Conservation (phyloP, 2,797 vertebrate species). For the Acestrorhynchus altus region DNA sequence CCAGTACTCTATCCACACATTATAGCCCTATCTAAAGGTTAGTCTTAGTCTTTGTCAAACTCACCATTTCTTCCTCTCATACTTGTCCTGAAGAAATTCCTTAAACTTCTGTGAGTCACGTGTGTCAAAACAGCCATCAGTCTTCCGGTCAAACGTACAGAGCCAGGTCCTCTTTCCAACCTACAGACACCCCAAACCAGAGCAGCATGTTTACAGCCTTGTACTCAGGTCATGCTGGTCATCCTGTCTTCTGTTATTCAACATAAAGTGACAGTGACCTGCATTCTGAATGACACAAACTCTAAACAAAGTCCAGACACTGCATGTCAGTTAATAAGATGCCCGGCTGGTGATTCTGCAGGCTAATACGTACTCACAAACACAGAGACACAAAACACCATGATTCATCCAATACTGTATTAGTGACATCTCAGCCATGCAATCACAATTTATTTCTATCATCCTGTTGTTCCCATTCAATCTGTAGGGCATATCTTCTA, state of each 20-base stretch:
- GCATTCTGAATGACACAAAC: conserved; percentile 17
- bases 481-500: conserved; percentile 22
- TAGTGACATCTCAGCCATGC: conserved; percentile 3
- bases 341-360: conserved; percentile 3
- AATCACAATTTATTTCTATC: conserved; percentile 14
- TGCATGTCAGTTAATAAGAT: background rate
- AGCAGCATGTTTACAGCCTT: background rate
- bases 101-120: conserved; percentile 91
- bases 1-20: too few relatives aligned
- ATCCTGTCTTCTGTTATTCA: background rate
- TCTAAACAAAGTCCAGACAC: background rate
- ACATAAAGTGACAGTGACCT: background rate
- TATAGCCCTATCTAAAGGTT: too few relatives aligned
- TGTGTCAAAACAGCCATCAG: conserved; percentile 83
- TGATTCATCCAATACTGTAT: conserved; percentile 13
- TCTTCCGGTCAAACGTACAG: conserved; percentile 86
- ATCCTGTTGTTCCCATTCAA: conserved; percentile 11
- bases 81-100: conserved; percentile 93
- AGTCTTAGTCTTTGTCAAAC: conserved; percentile 35
- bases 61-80: conserved; percentile 93
- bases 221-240: background rate
- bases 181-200: conserved; percentile 64
- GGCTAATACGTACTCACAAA: background rate
- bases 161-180: conserved; percentile 90
- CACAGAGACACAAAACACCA: conserved; percentile 10